These are phyloP conservation scores for Mastomys coucha DNA, from an alignment of 2,113 vertebrate genomes.

Conservation along the genomic window DNA sequence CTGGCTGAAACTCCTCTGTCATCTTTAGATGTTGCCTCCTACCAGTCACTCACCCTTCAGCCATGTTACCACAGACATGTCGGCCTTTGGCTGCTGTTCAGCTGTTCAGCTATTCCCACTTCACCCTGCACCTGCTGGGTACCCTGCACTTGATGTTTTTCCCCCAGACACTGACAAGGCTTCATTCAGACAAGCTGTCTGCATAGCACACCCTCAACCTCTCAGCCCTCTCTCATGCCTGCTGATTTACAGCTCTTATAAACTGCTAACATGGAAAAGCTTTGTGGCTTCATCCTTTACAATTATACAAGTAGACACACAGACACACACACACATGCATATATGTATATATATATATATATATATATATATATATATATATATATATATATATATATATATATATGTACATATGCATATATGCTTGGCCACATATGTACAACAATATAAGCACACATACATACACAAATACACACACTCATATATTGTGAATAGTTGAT, in stretches of 20 bases:
- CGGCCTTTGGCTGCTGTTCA: no score
- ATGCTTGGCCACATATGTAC: no score
- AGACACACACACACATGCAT: no score
- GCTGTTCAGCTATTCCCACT: neutral
- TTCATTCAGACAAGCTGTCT: neutral
- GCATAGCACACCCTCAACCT: neutral
- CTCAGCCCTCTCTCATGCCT: neutral
- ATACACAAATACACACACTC: neutral
- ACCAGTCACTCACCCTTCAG: neutral
- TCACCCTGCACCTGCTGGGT: neutral
- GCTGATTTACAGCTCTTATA: neutral
- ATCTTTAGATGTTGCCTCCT: neutral
- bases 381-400: neutral
- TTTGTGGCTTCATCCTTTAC: no score
- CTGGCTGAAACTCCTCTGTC: fast-evolving
- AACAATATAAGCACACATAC: neutral
- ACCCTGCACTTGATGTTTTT: neutral
- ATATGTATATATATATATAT: neutral
- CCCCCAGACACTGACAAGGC: neutral
- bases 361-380: no score
- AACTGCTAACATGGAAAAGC: neutral
- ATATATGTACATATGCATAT: neutral
- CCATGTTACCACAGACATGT: neutral
- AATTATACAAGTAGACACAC: no score
- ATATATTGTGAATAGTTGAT: neutral